phyloP scores from a whole-genome alignment of 1,140 invertebrate species.

The Plutomurus gul region DNA sequence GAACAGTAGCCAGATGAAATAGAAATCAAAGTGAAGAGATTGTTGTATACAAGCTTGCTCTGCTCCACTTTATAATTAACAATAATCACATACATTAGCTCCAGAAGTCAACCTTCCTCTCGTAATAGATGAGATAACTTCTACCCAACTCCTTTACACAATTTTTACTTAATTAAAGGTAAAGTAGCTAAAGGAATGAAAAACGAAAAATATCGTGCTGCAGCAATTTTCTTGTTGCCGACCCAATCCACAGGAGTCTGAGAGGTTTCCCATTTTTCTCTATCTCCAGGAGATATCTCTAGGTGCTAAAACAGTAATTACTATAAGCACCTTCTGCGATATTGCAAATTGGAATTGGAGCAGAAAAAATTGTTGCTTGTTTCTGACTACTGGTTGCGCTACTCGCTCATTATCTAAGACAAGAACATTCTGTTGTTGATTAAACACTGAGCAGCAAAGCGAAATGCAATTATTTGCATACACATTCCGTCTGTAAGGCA shows the following conservation, averaged over 20 bases:
- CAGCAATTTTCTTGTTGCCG: neutral
- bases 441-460: neutral
- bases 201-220: constrained; percentile 3
- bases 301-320: constrained; percentile 25
- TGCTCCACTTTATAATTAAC: neutral
- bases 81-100: constrained; percentile 13
- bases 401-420: neutral
- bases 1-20: neutral
- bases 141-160: neutral
- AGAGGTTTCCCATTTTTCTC: neutral
- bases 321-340: neutral
- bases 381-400: neutral
- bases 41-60: neutral
- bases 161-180: constrained; percentile 6
- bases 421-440: neutral
- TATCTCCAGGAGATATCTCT: neutral
- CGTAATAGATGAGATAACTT: constrained; percentile 17
- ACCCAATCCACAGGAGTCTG: neutral
- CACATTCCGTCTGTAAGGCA: too few species aligned
- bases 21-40: neutral
- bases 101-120: constrained; percentile 14
- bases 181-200: neutral
- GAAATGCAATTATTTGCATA: neutral
- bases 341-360: constrained; percentile 21
- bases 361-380: constrained; percentile 1